Evolutionary conservation across 2,113 vertebrate genomes (phyloP), one percentile per base, ranked within the genome.

Genomic region (Charina bottae): DNA sequence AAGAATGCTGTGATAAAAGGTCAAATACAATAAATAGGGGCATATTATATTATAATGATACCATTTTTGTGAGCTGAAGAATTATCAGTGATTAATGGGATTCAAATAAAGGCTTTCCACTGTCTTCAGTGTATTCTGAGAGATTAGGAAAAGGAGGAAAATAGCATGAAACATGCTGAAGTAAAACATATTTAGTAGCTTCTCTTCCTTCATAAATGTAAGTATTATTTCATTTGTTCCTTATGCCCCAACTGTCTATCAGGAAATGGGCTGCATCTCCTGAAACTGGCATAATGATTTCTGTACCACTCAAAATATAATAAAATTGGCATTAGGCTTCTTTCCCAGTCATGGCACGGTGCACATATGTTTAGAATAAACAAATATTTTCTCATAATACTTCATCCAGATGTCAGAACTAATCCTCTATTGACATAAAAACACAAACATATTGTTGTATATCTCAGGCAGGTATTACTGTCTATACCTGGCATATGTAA

Each of bases 101-200:
- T 91, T 96, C 96, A 96, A 96, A 96, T 95, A 87, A 94, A 95
- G 95, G 92, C 72, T 93, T 95, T 93, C 94, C 59, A 86, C 90
- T 93, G 93, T 89, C 95, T 96, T 97, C 96, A 97, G 96, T 96
- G 95, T 93, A 91, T 92, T 94, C 78, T 46, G 89, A 91, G 95
- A 96, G 87, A 26, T 92, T 94, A 92, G 78, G 23, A 93, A 95
- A 83, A 92, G 93, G 92, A 90, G 68, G 88, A 92, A 89, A 95
- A 83, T 87, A 94, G 62, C 92, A 49, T 68, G 13, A 78, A 78
- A 93, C 87, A 90, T 90, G n/a, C n/a, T 72, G 90, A 92, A 95
- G 85, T 64, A 88, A 88, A 89, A 55, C 85, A 78, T 24, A 89
- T 92, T 95, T 95, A 92, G 91, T 94, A 85, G 83, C 78, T 85